phyloP scores from a whole-genome alignment of 2,113 vertebrate genomes.

The Progne subis region DNA sequence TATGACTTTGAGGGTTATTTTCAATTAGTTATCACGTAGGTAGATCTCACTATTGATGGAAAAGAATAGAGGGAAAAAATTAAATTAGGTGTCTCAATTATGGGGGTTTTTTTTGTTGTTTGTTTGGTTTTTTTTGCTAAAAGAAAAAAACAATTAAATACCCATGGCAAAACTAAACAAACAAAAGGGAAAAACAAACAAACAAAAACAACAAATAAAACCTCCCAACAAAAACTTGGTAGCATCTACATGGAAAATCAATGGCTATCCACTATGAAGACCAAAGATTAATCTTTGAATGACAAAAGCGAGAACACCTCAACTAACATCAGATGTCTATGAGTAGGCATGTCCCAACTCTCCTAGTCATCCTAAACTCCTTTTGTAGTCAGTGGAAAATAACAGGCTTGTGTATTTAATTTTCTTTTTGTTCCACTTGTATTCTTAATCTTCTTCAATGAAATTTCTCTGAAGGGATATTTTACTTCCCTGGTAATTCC shows the following conservation, averaged over 20 bases:
- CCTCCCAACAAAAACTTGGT: neutral
- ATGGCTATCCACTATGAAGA: neutral
- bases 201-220: neutral
- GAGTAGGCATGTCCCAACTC: neutral
- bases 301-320: neutral
- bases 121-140: neutral
- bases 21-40: neutral
- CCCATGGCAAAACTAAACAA: neutral
- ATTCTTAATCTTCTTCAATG: neutral
- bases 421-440: neutral
- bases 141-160: neutral
- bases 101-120: neutral
- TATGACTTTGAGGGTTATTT: neutral
- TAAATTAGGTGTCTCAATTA: neutral
- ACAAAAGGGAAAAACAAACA: too few relatives aligned
- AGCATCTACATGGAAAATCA: neutral
- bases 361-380: neutral
- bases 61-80: neutral
- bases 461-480: constrained; percentile 28
- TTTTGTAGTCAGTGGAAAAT: neutral
- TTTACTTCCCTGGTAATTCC: constrained; percentile 22
- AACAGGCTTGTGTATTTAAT: neutral
- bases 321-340: neutral
- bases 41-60: neutral
- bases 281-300: neutral